phyloP scores from a whole-genome alignment of 2,888 invertebrate species.

The Allacma fusca region DNA sequence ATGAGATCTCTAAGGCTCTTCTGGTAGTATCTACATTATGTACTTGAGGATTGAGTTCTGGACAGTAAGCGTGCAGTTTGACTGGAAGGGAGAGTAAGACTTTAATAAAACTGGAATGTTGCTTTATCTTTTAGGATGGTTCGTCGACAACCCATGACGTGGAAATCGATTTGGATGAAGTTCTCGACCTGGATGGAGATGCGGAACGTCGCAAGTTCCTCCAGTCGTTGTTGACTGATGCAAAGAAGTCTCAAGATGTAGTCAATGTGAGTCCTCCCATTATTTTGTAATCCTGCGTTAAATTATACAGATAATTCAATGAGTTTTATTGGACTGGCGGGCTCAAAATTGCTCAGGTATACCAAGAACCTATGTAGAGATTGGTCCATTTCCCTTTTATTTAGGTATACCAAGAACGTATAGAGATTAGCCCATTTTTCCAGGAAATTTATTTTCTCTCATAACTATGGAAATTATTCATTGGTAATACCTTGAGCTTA shows the following conservation, averaged over 20 bases:
- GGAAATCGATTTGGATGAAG: conserved; percentile 93
- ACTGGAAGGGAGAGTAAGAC: no score
- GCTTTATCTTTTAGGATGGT: conserved; percentile 63
- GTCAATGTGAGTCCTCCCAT: conserved; percentile 76
- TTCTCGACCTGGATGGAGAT: conserved; percentile 92
- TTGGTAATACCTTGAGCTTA: no score
- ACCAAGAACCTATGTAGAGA: no score
- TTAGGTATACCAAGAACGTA: no score
- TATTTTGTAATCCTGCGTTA: no score
- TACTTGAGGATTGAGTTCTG: no score
- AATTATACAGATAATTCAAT: no score
- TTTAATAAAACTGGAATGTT: background rate
- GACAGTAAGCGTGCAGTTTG: no score
- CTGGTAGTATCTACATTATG: background rate
- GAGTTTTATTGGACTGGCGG: background rate
- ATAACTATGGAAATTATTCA: no score
- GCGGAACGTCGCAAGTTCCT: conserved; percentile 76
- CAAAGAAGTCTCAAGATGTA: conserved; percentile 86
- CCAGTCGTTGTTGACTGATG: conserved; percentile 80
- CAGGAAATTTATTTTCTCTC: no score
- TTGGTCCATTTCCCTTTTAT: no score
- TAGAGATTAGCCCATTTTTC: no score
- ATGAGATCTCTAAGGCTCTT: background rate
- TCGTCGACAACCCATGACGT: conserved; percentile 68
- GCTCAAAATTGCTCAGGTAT: background rate